Conservation (phyloP, 2,797 vertebrate species). For the Rhodeus uyekii region DNA sequence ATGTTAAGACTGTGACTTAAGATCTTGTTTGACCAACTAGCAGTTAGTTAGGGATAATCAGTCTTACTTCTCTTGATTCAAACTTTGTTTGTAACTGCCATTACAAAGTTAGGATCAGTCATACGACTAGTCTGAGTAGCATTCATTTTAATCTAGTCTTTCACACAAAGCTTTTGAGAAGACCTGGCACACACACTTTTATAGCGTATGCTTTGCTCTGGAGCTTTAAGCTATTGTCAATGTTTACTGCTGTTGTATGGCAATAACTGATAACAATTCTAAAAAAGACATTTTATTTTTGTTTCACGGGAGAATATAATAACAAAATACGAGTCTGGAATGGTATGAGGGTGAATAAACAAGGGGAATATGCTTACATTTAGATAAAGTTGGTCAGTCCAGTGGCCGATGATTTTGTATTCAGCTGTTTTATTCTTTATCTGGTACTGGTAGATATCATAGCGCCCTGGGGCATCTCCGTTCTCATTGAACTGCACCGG, state of each 20-base stretch:
- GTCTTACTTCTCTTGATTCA: too few species aligned
- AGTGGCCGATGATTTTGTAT: constrained; percentile 95
- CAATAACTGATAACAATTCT: neutral
- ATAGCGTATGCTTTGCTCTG: neutral
- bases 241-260: neutral
- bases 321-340: neutral
- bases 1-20: neutral
- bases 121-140: too few species aligned
- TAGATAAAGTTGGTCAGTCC: constrained; percentile 91
- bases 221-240: neutral
- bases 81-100: too few species aligned
- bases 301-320: neutral
- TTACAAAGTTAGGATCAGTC: too few species aligned
- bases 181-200: neutral
- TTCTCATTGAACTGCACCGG: constrained; percentile 98
- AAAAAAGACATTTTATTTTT: neutral
- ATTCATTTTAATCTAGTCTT: neutral
- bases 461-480: constrained; percentile 93
- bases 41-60: neutral
- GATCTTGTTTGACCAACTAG: neutral
- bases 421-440: constrained; percentile 86
- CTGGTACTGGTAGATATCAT: constrained; percentile 98
- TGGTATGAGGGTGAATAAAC: neutral
- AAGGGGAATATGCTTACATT: constrained; percentile 75
- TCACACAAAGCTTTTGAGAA: neutral